Conservation (phyloP, 2,113 vertebrate genomes). For the Barnardius zonarius region DNA sequence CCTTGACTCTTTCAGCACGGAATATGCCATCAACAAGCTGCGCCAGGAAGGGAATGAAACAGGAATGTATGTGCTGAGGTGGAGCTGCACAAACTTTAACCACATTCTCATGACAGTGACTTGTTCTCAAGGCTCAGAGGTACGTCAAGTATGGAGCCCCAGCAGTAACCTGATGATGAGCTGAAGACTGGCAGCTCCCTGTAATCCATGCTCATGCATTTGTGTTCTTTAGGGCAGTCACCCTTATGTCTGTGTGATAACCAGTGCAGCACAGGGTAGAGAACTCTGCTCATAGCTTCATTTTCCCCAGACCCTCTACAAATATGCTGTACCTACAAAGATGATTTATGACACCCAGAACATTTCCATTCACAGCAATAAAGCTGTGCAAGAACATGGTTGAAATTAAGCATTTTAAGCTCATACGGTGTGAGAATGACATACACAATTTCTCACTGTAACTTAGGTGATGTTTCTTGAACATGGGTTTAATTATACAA, state of each 20-base stretch:
- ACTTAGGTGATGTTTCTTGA: not conserved
- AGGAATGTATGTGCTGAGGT: constrained; percentile 90
- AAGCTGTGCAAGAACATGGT: not conserved
- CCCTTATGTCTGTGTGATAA: not conserved
- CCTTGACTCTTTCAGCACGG: constrained; percentile 77
- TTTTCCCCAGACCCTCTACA: not conserved
- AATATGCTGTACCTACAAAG: not conserved
- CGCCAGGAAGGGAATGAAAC: constrained; percentile 90
- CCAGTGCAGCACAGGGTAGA: too few species aligned
- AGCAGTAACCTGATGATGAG: not conserved
- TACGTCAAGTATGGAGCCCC: not conserved
- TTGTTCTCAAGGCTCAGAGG: constrained; percentile 81
- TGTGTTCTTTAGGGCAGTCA: not conserved
- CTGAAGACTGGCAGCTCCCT: not conserved
- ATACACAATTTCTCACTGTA: not conserved
- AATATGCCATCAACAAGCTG: constrained; percentile 91
- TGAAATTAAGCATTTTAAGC: not conserved
- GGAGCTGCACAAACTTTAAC: constrained; percentile 94
- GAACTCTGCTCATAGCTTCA: not conserved
- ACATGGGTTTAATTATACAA: not conserved
- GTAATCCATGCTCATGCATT: not conserved
- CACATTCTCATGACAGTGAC: constrained; percentile 96
- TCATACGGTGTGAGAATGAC: not conserved
- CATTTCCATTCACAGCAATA: not conserved
- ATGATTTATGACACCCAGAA: not conserved